Conservation (phyloP, 2,113 vertebrate species). For the Cynoglossus semilaevis region DNA sequence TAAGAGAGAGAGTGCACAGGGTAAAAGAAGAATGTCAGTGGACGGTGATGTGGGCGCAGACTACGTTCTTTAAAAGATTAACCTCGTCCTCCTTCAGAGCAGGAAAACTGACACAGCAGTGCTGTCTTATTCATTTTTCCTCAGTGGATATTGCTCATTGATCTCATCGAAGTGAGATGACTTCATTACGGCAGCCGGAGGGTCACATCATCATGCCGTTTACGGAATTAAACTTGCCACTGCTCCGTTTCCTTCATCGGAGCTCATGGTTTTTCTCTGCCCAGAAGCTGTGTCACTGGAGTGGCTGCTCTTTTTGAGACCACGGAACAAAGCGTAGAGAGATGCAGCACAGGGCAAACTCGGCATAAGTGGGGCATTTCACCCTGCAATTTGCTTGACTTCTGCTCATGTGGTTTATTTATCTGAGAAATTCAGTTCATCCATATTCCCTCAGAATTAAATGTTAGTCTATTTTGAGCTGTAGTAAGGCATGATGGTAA, state of each 20-base stretch:
- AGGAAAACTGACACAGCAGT: constrained; percentile 15
- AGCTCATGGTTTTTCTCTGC: constrained; percentile 37
- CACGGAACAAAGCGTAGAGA: constrained; percentile 44
- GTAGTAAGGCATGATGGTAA: too few species aligned
- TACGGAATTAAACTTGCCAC: constrained; percentile 49
- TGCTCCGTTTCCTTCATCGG: constrained; percentile 46
- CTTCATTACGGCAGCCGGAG: constrained; percentile 30
- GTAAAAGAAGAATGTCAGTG: constrained; percentile 32
- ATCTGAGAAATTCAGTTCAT: too few species aligned
- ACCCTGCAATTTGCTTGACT: background rate
- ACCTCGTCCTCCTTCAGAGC: constrained; percentile 11
- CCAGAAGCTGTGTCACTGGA: constrained; percentile 39
- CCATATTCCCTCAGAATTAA: too few species aligned
- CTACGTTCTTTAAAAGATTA: constrained; percentile 32
- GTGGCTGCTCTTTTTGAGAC: constrained; percentile 59
- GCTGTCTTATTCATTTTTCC: constrained; percentile 12
- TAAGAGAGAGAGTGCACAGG: constrained; percentile 49
- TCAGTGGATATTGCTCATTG: constrained; percentile 40
- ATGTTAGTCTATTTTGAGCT: too few species aligned
- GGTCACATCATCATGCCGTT: constrained; percentile 48
- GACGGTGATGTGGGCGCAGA: constrained; percentile 40
- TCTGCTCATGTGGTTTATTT: background rate
- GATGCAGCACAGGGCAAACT: constrained; percentile 78
- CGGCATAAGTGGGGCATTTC: constrained; percentile 70
- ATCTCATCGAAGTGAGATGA: constrained; percentile 39